Evolutionary conservation across 2,888 invertebrate genomes (phyloP), one percentile per base, ranked within the genome.

Genomic region (Apodemia hepburni): DNA sequence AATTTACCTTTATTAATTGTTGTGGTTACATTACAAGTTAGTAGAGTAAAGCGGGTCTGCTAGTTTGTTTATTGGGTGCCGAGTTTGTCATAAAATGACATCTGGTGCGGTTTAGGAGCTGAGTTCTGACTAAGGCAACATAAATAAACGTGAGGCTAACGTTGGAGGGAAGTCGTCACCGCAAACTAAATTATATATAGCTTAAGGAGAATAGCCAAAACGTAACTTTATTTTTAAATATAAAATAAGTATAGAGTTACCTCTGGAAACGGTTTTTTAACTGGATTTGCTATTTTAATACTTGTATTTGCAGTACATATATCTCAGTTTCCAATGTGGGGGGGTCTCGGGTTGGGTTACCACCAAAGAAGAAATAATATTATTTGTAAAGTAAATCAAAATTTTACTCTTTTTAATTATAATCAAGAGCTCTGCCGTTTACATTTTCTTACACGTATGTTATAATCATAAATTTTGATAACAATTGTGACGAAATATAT

Each of bases 101-200:
- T 89, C 86, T 90, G 88, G 87, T 80, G 84, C 77, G 85, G 85
- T 81, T 84, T 81, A 85, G 85, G 87, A 85, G 81, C 77, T 27
- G 29, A 80, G 77, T 84, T 83, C 84, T 84, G 85, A 83, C 84
- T 83, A 82, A 85, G 84, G 84, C 82, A 85, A 87, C 86, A 85
- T 86, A 89, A 89, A 90, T 88, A 89, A 89, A 87, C 85, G 81
- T 78, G 78, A 80, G 81, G 73, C 79, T 78, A 74, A 74, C 79
- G 76, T 74, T 77, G 77, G 73, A 75, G 73, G 73, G 72, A 75
- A 75, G 75, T 76, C 73, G 68, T 73, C 70, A 70, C 64, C 66
- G 68, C 69, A 68, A 66, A 71, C 61, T 66, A 66, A 70, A 73
- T 71, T 73, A 72, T 75, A 77, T 75, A 66, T 66, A 69, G 62